Evolutionary conservation across 2,113 vertebrate genomes (phyloP).

Genomic region (Actinemys pallida): DNA sequence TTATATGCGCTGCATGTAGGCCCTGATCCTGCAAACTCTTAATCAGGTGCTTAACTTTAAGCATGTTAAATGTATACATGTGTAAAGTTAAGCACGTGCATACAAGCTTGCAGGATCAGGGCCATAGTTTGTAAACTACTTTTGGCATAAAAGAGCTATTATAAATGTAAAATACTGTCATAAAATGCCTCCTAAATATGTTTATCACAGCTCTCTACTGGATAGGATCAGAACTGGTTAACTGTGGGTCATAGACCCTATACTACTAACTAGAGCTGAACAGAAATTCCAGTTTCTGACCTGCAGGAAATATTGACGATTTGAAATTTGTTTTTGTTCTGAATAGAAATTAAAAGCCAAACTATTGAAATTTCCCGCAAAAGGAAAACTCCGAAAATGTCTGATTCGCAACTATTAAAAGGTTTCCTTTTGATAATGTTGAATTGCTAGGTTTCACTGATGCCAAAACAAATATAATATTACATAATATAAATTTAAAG

Average conservation of each 20-base stretch:
- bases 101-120: background rate
- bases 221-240: background rate
- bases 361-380: background rate
- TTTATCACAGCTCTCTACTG: background rate
- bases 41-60: background rate
- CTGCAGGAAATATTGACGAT: background rate
- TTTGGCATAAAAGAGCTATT: background rate
- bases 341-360: background rate
- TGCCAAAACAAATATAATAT: background rate
- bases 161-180: background rate
- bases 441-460: background rate
- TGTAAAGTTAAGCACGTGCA: background rate
- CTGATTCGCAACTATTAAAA: background rate
- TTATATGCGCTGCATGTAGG: accelerated
- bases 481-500: background rate
- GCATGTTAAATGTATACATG: accelerated
- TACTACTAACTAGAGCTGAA: accelerated
- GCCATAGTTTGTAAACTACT: background rate
- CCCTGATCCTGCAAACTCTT: background rate
- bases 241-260: background rate
- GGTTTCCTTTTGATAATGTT: background rate
- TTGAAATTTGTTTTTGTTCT: background rate
- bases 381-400: background rate
- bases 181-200: background rate
- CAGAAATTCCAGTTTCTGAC: background rate